Evolutionary conservation across 2,797 vertebrate genomes (phyloP), one percentile per base, ranked within the genome.

Genomic region (Australoheros facetus): DNA sequence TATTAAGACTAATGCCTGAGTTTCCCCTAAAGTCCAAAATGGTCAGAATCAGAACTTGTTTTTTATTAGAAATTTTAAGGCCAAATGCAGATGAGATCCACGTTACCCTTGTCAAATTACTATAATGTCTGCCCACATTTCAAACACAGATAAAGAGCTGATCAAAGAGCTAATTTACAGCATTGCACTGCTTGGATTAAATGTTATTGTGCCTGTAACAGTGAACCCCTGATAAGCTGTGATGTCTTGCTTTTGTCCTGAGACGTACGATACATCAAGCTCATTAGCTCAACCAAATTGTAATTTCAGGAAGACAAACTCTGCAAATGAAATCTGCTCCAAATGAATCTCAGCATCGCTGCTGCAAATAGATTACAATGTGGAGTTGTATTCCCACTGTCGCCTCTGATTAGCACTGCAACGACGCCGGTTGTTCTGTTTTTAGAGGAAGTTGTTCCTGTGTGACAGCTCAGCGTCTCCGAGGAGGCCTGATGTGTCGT

Each of bases 311-410:
- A 87, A 92, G 85, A 89, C 88, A 90, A 90, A 88, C 82, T 80
- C 82, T 13, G 71, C 84, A 86, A 87, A 89, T 91, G 78, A 91
- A 89, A 90, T 88, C 79, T 87, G 75, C 80, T 73, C 45, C 87
- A 88, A 91, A 91, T 81, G 79, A 86, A 85, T 90, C 82, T 87
- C 76, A 81, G 82, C 23, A 6, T 56, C 39, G 14, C 62, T 7
- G 72, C 85, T 79, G 87, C 88, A 90, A 88, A 85, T 84, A 89
- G 86, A 93, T 89, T 90, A 87, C 83, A 88, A 53, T 6, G 82
- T 73, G 87, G 83, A 88, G 84, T 82, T 85, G 80, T 89, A 89
- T 90, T 91, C 88, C 85, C 90, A 84, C 37, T 37, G 90, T 92
- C 88, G 32, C 55, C 86, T 91, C 82, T 89, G 87, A 94, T 94